A percentile compares a stretch with the other conserved stretches of the same genome.
Conservation (phyloP, 2,888 invertebrate species). For the Parochlus steinenii region DNA sequence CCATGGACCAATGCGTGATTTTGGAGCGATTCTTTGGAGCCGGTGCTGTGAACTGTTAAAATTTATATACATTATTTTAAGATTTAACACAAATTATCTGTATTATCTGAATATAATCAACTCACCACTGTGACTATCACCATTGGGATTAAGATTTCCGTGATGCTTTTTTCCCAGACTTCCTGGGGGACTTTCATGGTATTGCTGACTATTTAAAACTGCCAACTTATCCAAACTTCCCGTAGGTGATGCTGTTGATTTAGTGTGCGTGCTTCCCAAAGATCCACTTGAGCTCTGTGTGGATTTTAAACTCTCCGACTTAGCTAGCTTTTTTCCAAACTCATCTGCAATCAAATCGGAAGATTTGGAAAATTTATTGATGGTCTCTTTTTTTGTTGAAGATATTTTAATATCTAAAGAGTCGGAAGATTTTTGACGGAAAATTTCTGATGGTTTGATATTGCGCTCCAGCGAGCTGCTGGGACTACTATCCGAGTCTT, state of each 20-base stretch:
- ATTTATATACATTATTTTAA: too few species aligned
- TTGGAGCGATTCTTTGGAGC: constrained; percentile 31
- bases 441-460: constrained; percentile 30
- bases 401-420: constrained; percentile 26
- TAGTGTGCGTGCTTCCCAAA: constrained; percentile 22
- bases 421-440: constrained; percentile 30
- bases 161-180: constrained; percentile 23
- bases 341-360: constrained; percentile 27
- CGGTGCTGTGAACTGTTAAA: constrained; percentile 26
- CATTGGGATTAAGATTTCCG: constrained; percentile 19
- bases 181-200: constrained; percentile 19
- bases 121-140: constrained; percentile 15
- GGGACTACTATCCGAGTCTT: constrained; percentile 22
- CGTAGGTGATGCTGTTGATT: constrained; percentile 29
- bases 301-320: constrained; percentile 25
- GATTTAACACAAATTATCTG: too few species aligned
- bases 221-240: constrained; percentile 24
- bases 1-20: constrained; percentile 30
- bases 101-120: too few species aligned
- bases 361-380: constrained; percentile 20
- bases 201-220: constrained; percentile 16
- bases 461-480: constrained; percentile 29
- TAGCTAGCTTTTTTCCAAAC: constrained; percentile 27
- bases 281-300: constrained; percentile 26
- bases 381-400: constrained; percentile 18